Evolutionary conservation across 2,888 invertebrate genomes (phyloP), one percentile per base, ranked within the genome.

Genomic region (Mythimna ferrago): DNA sequence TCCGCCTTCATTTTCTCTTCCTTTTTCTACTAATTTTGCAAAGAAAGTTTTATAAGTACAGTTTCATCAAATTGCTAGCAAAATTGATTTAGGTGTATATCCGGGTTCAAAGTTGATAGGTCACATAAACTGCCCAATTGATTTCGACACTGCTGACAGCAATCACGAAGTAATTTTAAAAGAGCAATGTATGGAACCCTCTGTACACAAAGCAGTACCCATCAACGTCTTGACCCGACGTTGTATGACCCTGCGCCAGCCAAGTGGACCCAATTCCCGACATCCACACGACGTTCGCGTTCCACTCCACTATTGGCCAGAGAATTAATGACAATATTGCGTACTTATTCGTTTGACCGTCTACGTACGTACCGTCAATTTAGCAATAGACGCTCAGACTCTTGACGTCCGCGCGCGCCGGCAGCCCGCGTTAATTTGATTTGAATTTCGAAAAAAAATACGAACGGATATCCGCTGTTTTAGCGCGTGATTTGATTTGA

Each of bases 241-340:
- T 88, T 90, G 89, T 86, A 86, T 94, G 95, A 95, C 95, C 96
- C 95, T 94, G 93, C 78, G 86, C 88, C 78, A 86, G 88, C 87
- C 93, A 95, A 95, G 93, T 95, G 94, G 92, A 92, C 94, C 92
- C 93, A 96, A 95, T 95, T 95, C 93, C 83, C 88, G 78, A 84
- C 92, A 88, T 90, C 91, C 89, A 91, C 89, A 88, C 90, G 86
- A 81, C 84, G 83, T 76, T 81, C 80, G 71, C 84, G 87, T 88
- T 86, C 81, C 84, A 80, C 85, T 84, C 76, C 89, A 89, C 93
- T 75, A 96, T 96, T 96, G 96, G 96, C 86, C 92, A 87, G 90
- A 81, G 90, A 93, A 93, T 96, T 95, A 95, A 93, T 90, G 89
- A 90, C 91, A 92, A 93, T 93, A 93, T 92, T 89, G 91, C 92